Percentiles rank a stretch among this genome's conserved stretches.
Conservation (phyloP, 2,888 invertebrate species). For the Luperina nickerlii region DNA sequence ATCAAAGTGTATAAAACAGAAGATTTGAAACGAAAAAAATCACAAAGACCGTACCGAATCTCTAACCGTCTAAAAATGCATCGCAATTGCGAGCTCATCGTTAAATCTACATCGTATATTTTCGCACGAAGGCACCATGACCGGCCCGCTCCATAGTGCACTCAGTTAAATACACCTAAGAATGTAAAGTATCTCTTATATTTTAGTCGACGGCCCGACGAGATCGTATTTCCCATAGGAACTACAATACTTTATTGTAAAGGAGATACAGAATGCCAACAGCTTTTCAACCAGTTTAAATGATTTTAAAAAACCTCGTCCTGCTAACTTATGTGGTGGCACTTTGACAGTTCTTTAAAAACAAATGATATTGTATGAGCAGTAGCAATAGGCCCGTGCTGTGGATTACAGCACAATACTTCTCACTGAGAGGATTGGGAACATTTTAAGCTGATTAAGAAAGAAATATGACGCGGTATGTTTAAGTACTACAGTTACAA, state of each 20-base stretch:
- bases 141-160: conserved; percentile 63
- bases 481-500: neutral
- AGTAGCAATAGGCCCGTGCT: neutral
- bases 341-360: neutral
- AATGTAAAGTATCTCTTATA: conserved; percentile 72
- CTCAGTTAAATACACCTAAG: conserved; percentile 69
- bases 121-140: conserved; percentile 52
- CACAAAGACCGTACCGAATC: neutral
- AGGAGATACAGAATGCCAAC: conserved; percentile 28
- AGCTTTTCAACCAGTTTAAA: neutral
- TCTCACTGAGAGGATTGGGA: neutral
- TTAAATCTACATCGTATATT: conserved; percentile 44
- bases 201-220: conserved; percentile 57
- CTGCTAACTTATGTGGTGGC: neutral
- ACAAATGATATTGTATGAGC: neutral
- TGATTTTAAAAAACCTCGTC: neutral
- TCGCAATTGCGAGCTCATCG: neutral
- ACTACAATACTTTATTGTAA: conserved; percentile 24
- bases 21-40: neutral
- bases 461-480: neutral
- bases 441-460: neutral
- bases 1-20: neutral
- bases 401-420: neutral
- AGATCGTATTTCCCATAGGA: conserved; percentile 64
- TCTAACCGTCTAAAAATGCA: conserved; percentile 7